Conservation (phyloP, 2,888 invertebrate genomes). For the Deroplatys truncata region DNA sequence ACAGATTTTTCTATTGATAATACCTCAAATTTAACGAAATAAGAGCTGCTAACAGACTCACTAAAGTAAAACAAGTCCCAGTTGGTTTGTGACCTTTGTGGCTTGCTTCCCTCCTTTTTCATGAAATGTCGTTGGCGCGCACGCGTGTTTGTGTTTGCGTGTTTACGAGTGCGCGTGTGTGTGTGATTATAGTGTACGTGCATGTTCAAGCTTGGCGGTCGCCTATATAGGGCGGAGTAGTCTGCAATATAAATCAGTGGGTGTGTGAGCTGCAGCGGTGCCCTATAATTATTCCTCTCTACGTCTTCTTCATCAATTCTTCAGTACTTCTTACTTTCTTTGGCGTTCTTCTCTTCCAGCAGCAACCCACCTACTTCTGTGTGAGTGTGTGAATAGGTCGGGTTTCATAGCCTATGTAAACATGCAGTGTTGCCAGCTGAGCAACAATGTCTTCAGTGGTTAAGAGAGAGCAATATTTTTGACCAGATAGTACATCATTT, state of each 20-base stretch:
- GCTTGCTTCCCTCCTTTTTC: background rate
- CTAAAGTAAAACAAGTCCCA: too few species aligned
- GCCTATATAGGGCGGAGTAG: slow-evolving; percentile 23
- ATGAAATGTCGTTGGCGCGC: background rate
- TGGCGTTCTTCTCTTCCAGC: background rate
- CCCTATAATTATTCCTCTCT: slow-evolving; percentile 22
- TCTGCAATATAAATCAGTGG: slow-evolving; percentile 23
- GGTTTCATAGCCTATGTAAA: background rate
- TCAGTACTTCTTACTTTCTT: background rate
- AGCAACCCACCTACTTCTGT: background rate
- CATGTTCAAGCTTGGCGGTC: background rate
- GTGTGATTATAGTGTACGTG: background rate
- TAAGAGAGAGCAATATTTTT: too few species aligned
- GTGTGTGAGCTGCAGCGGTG: slow-evolving; percentile 18
- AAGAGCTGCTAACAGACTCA: too few species aligned
- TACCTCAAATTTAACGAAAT: too few species aligned
- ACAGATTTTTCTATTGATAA: too few species aligned
- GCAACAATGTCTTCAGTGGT: too few species aligned
- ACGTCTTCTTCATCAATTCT: background rate
- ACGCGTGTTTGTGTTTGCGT: background rate
- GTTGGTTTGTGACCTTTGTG: background rate
- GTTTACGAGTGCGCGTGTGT: background rate
- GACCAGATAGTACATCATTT: too few species aligned
- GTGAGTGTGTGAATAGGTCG: background rate
- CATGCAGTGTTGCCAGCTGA: background rate